Evolutionary conservation across 2,888 invertebrate species (phyloP).

Genomic region (Tinea pellionella): DNA sequence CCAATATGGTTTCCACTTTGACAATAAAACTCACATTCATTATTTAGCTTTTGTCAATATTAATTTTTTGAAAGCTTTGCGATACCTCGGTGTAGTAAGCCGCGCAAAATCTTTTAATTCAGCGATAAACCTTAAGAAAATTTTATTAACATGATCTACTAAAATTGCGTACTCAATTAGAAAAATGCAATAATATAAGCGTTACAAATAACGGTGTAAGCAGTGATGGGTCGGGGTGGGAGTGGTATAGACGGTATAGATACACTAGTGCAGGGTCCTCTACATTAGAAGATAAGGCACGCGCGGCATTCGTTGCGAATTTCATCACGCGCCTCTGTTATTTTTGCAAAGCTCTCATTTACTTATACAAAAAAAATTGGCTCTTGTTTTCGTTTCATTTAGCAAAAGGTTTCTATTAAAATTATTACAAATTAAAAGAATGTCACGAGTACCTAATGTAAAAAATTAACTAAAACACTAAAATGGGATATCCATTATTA

Average conservation of each 20-base stretch:
- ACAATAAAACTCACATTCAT: too few species aligned
- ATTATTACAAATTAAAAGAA: neutral
- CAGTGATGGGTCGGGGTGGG: neutral
- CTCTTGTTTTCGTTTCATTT: neutral
- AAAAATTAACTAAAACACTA: too few species aligned
- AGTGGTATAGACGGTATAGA: neutral
- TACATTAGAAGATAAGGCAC: slow-evolving; percentile 49
- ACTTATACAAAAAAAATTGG: neutral
- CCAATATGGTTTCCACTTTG: neutral
- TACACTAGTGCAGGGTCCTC: slow-evolving; percentile 6
- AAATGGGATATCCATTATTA: too few species aligned
- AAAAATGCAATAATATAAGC: too few species aligned
- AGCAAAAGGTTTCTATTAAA: neutral
- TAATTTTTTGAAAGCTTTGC: too few species aligned
- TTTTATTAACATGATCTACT: too few species aligned
- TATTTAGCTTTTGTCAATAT: too few species aligned
- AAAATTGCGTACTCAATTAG: too few species aligned
- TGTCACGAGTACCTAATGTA: too few species aligned
- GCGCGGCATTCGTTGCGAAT: slow-evolving; percentile 46
- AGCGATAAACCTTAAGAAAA: too few species aligned
- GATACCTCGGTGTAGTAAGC: too few species aligned
- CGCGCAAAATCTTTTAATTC: too few species aligned
- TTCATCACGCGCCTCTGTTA: slow-evolving; percentile 36
- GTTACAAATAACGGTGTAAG: neutral
- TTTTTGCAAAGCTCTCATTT: slow-evolving; percentile 9